Evolutionary conservation across 1,140 invertebrate species (phyloP), one percentile per base, ranked within the genome.

Genomic region (Eciton burchellii): DNA sequence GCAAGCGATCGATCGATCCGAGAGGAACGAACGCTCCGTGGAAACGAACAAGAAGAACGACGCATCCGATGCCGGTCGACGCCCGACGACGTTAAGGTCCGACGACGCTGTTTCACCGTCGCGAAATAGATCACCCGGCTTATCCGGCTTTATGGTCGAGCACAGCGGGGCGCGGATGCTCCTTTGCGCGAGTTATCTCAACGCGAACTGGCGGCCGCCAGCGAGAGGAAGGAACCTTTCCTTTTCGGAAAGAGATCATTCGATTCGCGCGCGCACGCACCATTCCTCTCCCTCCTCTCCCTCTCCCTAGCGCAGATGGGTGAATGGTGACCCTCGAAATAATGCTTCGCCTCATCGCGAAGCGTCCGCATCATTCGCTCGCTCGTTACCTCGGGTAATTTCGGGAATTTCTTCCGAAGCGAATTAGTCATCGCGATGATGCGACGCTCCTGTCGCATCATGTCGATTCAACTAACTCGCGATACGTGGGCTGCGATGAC

Each of bases 81-180:
- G 49, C 52, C 47, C 52, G 68, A 63, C 72, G 49, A 79, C 49
- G 49, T 63, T 79, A 79, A 79, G 56, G 49, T 79, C 74, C 49
- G 63, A 79, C 74, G 74, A 77, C 74, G 62, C 63, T 62, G 65
- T 79, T 79, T 79, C 74, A 79, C 49, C 74, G 62, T 79, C 74
- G 63, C 62, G 62, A 79, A 79, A 79, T 79, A 79, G 74, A 79
- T 79, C 74, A 79, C 74, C n/a, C 74, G 49, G 49, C 74, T 79
- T 77, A 77, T 77, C 74, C 74, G 74, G 74, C 62, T 77, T 77
- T 77, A 77, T 77, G 56, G 74, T 21, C 62, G 72, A 49, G 43
- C 26, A 62, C 29, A 29, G 62, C 45, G 47, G 74, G 29, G 41
- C 43, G 43, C 60, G 74, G 74, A 79, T 56, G 62, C 49, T 68